A percentile compares a stretch with the other conserved stretches of the same genome.
Conservation (phyloP, 2,797 vertebrate species). For the Erithacus rubecula region DNA sequence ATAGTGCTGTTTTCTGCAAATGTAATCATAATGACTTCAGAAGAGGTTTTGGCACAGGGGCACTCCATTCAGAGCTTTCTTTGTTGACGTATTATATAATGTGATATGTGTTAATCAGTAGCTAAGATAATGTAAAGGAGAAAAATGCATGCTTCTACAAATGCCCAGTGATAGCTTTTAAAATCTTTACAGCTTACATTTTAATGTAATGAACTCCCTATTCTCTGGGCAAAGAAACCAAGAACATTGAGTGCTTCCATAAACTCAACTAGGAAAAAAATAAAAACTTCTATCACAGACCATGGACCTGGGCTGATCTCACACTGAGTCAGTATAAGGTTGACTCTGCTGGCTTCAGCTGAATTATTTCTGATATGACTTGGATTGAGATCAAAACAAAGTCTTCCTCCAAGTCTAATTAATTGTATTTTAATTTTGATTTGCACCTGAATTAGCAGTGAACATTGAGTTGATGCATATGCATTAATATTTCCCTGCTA, state of each 20-base stretch:
- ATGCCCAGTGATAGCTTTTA: background rate
- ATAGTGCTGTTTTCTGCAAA: background rate
- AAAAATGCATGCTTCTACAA: background rate
- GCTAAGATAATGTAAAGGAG: background rate
- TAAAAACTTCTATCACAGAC: accelerated
- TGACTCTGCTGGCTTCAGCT: background rate
- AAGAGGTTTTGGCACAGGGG: background rate
- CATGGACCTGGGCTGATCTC: background rate
- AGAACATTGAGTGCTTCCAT: background rate
- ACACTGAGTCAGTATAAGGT: background rate
- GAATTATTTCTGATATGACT: background rate
- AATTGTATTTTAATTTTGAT: slow-evolving; percentile 39
- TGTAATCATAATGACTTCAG: background rate
- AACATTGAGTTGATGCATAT: slow-evolving; percentile 1
- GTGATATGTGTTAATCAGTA: background rate
- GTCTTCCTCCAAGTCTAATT: slow-evolving; percentile 35
- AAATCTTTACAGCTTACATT: background rate
- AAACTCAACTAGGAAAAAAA: background rate
- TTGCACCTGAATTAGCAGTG: slow-evolving; percentile 39
- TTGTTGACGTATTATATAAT: background rate
- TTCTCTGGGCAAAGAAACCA: background rate
- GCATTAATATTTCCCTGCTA: slow-evolving; percentile 41
- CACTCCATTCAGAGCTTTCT: background rate
- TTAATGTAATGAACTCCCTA: background rate
- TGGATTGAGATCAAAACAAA: slow-evolving; percentile 29